These are phyloP conservation scores for Penaeus monodon DNA, from an alignment of 2,888 invertebrate species.

Conservation along the genomic window DNA sequence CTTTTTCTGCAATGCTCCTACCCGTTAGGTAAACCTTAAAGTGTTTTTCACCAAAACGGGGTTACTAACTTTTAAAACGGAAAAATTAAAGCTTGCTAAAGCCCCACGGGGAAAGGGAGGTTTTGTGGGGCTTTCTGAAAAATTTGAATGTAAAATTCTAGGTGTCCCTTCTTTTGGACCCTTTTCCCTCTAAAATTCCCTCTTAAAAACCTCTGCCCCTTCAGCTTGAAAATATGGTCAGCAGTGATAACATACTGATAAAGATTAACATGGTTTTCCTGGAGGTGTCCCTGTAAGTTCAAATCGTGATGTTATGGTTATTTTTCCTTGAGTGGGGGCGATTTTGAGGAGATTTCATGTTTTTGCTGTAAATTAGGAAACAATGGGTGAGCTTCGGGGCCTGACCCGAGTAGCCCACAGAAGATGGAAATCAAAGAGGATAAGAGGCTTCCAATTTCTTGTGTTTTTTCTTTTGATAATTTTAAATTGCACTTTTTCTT, in stretches of 20 bases:
- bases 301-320: conserved; percentile 49
- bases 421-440: conserved; percentile 42
- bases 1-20: no score
- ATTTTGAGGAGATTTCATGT: conserved; percentile 43
- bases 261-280: conserved; percentile 25
- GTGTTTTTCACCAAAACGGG: no score
- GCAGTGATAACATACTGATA: neutral
- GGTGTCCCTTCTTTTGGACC: no score
- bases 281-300: conserved; percentile 21
- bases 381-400: conserved; percentile 28
- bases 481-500: conserved; percentile 26
- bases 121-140: no score
- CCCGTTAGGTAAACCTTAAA: no score
- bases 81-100: no score
- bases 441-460: conserved; percentile 37
- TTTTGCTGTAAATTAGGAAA: conserved; percentile 52
- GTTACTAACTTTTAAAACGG: no score
- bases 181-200: no score
- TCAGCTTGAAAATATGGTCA: conserved; percentile 27
- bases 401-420: conserved; percentile 22
- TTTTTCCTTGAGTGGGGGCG: conserved; percentile 9
- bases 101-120: no score
- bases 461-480: conserved; percentile 28
- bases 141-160: no score
- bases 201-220: no score